Percentiles rank a stretch among this genome's conserved stretches.
These are phyloP conservation scores for Podargus strigoides DNA, from an alignment of 2,797 vertebrate genomes.

Conservation along the genomic window DNA sequence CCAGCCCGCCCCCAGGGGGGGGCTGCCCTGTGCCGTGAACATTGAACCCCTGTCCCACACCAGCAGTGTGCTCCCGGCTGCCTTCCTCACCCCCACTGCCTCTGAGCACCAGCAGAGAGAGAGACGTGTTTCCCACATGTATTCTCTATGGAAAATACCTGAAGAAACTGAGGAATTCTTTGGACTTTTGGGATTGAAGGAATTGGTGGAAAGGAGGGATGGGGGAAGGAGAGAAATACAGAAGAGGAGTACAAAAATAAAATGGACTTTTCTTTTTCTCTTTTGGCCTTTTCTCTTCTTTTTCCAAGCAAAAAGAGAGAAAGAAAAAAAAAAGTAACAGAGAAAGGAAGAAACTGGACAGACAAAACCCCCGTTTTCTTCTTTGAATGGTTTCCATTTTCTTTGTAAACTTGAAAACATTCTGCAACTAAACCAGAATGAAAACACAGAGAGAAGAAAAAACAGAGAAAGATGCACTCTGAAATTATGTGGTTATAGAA, in stretches of 20 bases:
- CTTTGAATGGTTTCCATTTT: background rate
- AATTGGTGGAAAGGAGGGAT: background rate
- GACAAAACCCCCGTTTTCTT: background rate
- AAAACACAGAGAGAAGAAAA: background rate
- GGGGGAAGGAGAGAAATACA: background rate
- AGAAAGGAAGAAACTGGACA: background rate
- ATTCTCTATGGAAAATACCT: background rate
- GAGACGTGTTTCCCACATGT: background rate
- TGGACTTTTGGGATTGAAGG: background rate
- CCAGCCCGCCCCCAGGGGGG: no score
- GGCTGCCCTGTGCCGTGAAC: background rate
- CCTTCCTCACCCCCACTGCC: background rate
- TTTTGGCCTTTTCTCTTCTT: background rate
- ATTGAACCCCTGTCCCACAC: conserved; percentile 22
- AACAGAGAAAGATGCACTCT: background rate
- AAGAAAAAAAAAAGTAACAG: background rate
- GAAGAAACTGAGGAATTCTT: background rate
- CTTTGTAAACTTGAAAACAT: background rate
- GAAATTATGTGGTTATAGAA: background rate
- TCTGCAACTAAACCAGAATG: background rate
- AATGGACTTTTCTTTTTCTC: background rate
- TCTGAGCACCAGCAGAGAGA: background rate
- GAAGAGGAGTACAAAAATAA: background rate
- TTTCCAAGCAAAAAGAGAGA: background rate
- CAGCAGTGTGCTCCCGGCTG: background rate